Conservation (phyloP, 2,113 vertebrate genomes). For the Cepphus grylle region DNA sequence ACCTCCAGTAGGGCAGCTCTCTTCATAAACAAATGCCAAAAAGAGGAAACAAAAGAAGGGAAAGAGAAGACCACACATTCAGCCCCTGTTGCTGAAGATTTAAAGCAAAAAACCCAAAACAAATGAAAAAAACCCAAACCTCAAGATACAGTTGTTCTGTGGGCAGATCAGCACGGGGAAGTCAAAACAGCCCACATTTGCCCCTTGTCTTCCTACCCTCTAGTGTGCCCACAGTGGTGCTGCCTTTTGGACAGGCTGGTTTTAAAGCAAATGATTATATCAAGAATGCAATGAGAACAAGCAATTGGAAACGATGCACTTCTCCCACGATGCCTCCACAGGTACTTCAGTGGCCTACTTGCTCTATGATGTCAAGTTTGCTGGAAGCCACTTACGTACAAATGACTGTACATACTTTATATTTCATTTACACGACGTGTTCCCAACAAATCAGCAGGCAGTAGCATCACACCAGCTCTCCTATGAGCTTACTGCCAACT, state of each 20-base stretch:
- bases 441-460: background rate
- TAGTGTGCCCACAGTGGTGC: background rate
- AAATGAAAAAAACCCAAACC: background rate
- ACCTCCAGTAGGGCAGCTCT: background rate
- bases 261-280: background rate
- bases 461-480: background rate
- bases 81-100: background rate
- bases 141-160: background rate
- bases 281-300: background rate
- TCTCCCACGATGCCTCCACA: fast-evolving
- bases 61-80: background rate
- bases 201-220: background rate
- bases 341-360: background rate
- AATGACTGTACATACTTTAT: background rate
- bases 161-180: background rate
- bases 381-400: background rate
- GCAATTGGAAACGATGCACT: background rate
- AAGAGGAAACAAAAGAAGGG: background rate
- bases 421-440: fast-evolving
- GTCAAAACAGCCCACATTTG: background rate
- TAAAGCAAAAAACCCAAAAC: background rate
- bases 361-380: background rate
- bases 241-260: background rate
- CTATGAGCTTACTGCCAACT: background rate
- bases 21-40: background rate